A percentile compares a stretch with the other conserved stretches of the same genome.
These are phyloP conservation scores for Poeciliopsis retropinna DNA, from an alignment of 2,113 vertebrate species.

Conservation along the genomic window DNA sequence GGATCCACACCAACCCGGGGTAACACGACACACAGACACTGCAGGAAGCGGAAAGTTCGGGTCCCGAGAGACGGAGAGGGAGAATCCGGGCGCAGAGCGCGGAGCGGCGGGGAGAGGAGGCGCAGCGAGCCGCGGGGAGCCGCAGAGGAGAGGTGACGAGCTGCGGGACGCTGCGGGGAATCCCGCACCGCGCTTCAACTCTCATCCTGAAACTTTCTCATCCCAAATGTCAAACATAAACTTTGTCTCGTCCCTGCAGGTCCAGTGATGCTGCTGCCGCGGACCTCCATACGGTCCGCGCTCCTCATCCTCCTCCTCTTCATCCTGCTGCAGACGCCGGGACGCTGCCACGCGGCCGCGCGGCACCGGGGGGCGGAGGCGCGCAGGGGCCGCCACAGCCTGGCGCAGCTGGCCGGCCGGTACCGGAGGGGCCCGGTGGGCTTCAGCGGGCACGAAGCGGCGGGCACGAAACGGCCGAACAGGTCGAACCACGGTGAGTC, in stretches of 20 bases:
- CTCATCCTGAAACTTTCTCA: background rate
- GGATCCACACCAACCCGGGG: constrained; percentile 44
- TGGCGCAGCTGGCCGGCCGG: constrained; percentile 82
- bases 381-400: constrained; percentile 68
- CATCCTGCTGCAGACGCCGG: constrained; percentile 78
- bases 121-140: constrained; percentile 4
- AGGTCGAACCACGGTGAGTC: constrained; percentile 83
- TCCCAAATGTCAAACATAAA: background rate
- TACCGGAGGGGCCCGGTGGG: background rate
- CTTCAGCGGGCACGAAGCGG: background rate
- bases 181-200: too few species aligned
- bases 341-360: constrained; percentile 77
- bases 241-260: constrained; percentile 23
- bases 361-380: constrained; percentile 58
- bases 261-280: constrained; percentile 64
- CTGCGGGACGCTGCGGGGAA: too few species aligned
- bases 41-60: background rate
- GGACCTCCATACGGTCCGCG: constrained; percentile 79
- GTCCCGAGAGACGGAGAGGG: constrained; percentile 1
- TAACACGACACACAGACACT: constrained; percentile 12
- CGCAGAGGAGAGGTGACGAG: background rate
- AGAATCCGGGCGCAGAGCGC: constrained; percentile 18
- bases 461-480: constrained; percentile 61
- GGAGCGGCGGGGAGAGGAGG: constrained; percentile 18
- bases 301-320: constrained; percentile 81